phyloP scores from a whole-genome alignment of 2,888 invertebrate genomes.

The Tortrix viridana region DNA sequence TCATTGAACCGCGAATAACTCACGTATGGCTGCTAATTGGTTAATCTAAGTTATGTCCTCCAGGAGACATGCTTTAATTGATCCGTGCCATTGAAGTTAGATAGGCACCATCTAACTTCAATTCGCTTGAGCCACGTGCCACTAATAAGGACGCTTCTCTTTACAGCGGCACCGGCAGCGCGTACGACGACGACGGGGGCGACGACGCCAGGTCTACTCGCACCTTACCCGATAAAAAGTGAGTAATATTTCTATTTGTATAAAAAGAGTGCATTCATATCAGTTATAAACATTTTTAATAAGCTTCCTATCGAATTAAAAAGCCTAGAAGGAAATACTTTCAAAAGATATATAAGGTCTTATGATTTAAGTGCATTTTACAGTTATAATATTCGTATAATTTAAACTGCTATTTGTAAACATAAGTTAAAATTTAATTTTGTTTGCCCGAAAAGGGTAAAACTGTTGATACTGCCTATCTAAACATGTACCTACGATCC shows the following conservation, averaged over 20 bases:
- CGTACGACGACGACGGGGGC: conserved; percentile 87
- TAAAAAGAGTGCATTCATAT: no score
- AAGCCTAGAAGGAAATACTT: no score
- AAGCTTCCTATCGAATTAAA: no score
- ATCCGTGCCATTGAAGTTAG: conserved; percentile 5
- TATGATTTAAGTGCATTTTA: no score
- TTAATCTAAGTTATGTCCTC: conserved; percentile 32
- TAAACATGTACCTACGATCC: no score
- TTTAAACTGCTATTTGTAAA: no score
- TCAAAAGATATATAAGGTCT: no score
- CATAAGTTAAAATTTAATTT: no score
- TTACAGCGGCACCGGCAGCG: conserved; percentile 80
- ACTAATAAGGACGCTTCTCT: neutral
- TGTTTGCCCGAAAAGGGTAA: no score
- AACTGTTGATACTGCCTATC: no score
- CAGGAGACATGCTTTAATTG: conserved; percentile 24
- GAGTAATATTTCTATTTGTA: conserved; percentile 43
- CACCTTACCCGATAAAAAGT: conserved; percentile 78
- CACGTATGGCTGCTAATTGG: conserved; percentile 17
- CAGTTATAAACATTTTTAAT: no score
- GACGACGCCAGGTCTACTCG: conserved; percentile 88
- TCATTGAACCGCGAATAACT: conserved; percentile 3
- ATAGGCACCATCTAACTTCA: neutral
- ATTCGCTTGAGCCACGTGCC: neutral
- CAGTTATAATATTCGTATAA: no score